Percentiles rank a stretch among this genome's conserved stretches.
Evolutionary conservation across 2,888 invertebrate genomes (phyloP).

Genomic region (Pristionchus arcanus): DNA sequence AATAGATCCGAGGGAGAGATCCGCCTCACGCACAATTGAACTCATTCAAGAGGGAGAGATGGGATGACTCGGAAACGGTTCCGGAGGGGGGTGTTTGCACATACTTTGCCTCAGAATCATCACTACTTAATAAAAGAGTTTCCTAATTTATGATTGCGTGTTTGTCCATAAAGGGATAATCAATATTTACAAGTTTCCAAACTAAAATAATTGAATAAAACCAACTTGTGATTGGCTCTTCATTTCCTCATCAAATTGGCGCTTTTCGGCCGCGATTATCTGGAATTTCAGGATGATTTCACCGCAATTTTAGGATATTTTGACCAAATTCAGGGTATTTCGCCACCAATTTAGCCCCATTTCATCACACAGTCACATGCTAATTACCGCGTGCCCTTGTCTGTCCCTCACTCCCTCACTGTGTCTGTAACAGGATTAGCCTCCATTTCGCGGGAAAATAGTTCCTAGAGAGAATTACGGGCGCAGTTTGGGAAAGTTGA

Average conservation of each 20-base stretch:
- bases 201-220: background rate
- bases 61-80: conserved; percentile 22
- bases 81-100: background rate
- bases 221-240: conserved; percentile 12
- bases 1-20: conserved; percentile 16
- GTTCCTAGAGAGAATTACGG: background rate
- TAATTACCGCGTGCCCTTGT: background rate
- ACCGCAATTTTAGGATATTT: background rate
- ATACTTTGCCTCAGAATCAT: too few species aligned
- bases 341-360: background rate
- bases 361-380: conserved; percentile 45
- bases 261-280: conserved; percentile 47
- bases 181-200: background rate
- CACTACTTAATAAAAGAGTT: too few species aligned
- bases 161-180: too few species aligned
- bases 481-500: background rate
- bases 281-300: background rate
- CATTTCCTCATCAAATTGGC: conserved; percentile 50
- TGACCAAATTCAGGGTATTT: too few species aligned
- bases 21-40: conserved; percentile 4
- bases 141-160: too few species aligned
- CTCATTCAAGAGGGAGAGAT: background rate
- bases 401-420: background rate
- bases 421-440: conserved; percentile 39
- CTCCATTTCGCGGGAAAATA: background rate